phyloP scores from a whole-genome alignment of 2,113 vertebrate species.

The Megaceryle maxima region DNA sequence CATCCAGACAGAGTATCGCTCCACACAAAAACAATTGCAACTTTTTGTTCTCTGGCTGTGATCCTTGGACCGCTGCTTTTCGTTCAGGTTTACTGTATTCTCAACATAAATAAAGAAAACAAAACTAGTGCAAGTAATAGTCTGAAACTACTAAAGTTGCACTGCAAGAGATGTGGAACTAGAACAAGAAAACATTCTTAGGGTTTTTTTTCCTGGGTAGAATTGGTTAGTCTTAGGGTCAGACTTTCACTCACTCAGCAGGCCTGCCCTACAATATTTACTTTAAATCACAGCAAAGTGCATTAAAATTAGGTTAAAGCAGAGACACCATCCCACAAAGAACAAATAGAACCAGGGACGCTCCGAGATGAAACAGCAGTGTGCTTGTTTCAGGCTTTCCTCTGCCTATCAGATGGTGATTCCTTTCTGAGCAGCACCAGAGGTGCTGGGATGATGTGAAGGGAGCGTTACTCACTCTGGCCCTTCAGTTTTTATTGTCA shows the following conservation, averaged over 20 bases:
- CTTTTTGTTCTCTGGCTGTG: slow-evolving; percentile 34
- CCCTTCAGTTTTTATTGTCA: fast-evolving
- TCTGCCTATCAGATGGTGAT: not conserved
- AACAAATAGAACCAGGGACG: fast-evolving
- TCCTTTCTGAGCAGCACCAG: not conserved
- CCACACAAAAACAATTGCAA: not conserved
- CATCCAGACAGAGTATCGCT: slow-evolving; percentile 50
- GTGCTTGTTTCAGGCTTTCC: not conserved
- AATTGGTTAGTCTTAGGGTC: not conserved
- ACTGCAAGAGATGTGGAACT: not conserved
- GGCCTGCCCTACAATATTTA: not conserved
- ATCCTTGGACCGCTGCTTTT: not conserved
- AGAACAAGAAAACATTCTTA: not conserved
- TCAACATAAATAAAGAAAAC: slow-evolving; percentile 59
- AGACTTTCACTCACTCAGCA: not conserved
- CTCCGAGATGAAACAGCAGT: fast-evolving
- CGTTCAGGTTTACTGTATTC: not conserved
- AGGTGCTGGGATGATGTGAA: not conserved
- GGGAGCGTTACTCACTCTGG: not conserved
- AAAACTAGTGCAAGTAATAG: not conserved
- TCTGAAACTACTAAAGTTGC: not conserved
- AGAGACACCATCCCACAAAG: not conserved
- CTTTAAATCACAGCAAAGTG: slow-evolving; percentile 7
- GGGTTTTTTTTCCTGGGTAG: not conserved
- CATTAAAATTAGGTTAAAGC: not conserved